phyloP scores from a whole-genome alignment of 37 sponge, comb jelly and placozoan genomes.

The Axinella damicornis region DNA sequence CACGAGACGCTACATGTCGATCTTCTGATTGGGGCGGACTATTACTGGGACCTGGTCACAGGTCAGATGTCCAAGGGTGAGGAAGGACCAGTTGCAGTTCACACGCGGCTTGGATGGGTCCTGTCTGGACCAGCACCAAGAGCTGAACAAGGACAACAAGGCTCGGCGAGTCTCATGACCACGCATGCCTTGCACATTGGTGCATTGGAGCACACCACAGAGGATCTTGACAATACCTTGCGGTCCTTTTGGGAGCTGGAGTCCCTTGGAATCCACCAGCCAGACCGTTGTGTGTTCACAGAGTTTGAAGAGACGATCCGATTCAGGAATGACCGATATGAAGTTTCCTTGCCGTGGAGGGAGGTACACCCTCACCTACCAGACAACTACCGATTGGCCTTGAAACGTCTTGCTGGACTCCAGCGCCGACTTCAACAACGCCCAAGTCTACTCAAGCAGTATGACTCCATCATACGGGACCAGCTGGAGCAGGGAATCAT shows the following conservation, averaged over 20 bases:
- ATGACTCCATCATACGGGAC: constrained; percentile 30
- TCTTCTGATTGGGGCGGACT: constrained; percentile 26
- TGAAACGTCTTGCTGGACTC: constrained; percentile 11
- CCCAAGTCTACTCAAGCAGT: constrained; percentile 11
- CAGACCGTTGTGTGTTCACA: not conserved
- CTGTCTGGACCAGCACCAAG: constrained; percentile 28
- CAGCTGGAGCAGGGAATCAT: constrained; percentile 37
- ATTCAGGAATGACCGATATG: constrained; percentile 13
- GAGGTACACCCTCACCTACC: constrained; percentile 28
- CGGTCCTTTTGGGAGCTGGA: constrained; percentile 39
- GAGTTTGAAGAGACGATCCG: constrained; percentile 17
- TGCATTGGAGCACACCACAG: not conserved
- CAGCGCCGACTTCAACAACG: constrained; percentile 14
- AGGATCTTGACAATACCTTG: constrained; percentile 13
- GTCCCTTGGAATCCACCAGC: constrained; percentile 34
- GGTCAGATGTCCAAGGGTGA: not conserved
- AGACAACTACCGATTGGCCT: constrained; percentile 20
- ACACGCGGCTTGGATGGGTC: constrained; percentile 45
- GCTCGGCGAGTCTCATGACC: not conserved
- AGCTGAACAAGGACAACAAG: not conserved
- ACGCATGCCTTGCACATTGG: constrained; percentile 25
- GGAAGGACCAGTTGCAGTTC: constrained; percentile 11
- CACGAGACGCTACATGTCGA: constrained; percentile 16
- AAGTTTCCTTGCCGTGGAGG: constrained; percentile 40
- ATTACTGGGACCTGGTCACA: constrained; percentile 5